These are phyloP conservation scores for Camponotus pennsylvanicus DNA, from an alignment of 1,140 invertebrate genomes.

Conservation along the genomic window DNA sequence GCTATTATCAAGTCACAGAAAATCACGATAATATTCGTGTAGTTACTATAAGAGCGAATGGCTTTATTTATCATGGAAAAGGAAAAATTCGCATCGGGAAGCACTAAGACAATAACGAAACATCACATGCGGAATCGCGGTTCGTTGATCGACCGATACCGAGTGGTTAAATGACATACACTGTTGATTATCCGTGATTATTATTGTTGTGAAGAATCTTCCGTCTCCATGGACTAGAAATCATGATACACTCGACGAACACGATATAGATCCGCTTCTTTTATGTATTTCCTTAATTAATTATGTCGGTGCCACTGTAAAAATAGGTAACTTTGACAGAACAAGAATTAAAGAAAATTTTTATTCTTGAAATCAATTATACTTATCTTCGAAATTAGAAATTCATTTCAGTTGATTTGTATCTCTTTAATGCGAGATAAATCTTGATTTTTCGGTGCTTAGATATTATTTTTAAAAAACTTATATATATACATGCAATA, in stretches of 20 bases:
- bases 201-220: conserved; percentile 41
- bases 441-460: too few species aligned
- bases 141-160: conserved; percentile 58
- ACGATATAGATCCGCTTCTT: conserved; percentile 12
- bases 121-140: conserved; percentile 60
- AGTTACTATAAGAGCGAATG: neutral
- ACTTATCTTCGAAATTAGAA: neutral
- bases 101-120: conserved; percentile 32
- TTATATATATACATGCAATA: too few species aligned
- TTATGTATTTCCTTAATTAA: neutral
- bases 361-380: neutral
- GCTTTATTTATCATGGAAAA: neutral
- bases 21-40: neutral
- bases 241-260: conserved; percentile 32
- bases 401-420: neutral
- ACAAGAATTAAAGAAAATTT: neutral
- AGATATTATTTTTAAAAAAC: too few species aligned
- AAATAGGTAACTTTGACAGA: neutral
- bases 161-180: conserved; percentile 63
- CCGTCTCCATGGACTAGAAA: conserved; percentile 39
- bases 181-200: conserved; percentile 62
- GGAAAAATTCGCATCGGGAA: neutral
- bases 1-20: neutral
- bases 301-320: neutral
- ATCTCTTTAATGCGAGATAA: neutral